Conservation (phyloP, 1,140 invertebrate genomes). For the Sitophilus oryzae region DNA sequence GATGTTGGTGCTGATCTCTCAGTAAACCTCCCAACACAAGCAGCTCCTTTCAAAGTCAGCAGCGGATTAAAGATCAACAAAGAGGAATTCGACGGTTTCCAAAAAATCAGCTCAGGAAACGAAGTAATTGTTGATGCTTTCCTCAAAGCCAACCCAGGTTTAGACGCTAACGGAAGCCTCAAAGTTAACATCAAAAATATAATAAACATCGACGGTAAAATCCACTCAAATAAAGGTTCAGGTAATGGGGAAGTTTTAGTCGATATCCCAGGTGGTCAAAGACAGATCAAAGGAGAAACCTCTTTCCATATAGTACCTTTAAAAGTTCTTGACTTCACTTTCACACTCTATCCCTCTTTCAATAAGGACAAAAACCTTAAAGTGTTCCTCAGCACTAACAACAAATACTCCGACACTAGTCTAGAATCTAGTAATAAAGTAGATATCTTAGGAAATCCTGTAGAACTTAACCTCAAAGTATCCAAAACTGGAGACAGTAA, state of each 20-base stretch:
- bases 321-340: conserved; percentile 51
- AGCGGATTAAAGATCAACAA: conserved; percentile 47
- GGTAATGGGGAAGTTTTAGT: conserved; percentile 54
- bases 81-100: conserved; percentile 49
- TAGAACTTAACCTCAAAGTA: conserved; percentile 52
- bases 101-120: conserved; percentile 47
- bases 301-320: conserved; percentile 50
- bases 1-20: conserved; percentile 51
- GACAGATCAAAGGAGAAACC: conserved; percentile 58
- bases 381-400: conserved; percentile 56
- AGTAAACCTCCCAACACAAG: conserved; percentile 45
- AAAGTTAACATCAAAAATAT: conserved; percentile 50
- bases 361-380: conserved; percentile 62
- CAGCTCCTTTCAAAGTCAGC: conserved; percentile 52
- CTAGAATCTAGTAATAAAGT: conserved; percentile 62
- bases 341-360: conserved; percentile 59
- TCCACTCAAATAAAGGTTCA: conserved; percentile 49
- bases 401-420: conserved; percentile 49
- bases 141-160: conserved; percentile 45
- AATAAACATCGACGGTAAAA: conserved; percentile 50
- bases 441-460: conserved; percentile 49
- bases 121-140: conserved; percentile 51
- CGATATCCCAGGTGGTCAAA: conserved; percentile 47
- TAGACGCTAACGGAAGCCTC: conserved; percentile 44
- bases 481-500: conserved; percentile 40